These are phyloP conservation scores for Leptobrachium leishanense DNA, from an alignment of 2,113 vertebrate species.

Conservation along the genomic window DNA sequence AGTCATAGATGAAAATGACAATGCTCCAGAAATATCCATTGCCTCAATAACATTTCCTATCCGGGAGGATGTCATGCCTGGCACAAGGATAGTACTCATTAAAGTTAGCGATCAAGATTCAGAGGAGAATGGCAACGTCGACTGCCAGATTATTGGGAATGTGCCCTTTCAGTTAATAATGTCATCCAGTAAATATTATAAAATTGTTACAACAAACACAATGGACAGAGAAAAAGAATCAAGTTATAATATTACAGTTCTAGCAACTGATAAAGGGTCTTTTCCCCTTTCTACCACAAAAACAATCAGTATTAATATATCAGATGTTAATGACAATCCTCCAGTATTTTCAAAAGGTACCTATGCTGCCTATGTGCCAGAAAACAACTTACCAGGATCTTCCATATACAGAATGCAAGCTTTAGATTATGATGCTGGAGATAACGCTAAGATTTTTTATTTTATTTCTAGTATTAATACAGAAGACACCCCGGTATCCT, in stretches of 20 bases:
- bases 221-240: constrained; percentile 66
- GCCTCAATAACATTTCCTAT: constrained; percentile 58
- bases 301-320: constrained; percentile 61
- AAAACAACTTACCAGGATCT: constrained; percentile 65
- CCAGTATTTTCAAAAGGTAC: constrained; percentile 70
- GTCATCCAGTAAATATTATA: constrained; percentile 70
- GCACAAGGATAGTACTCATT: constrained; percentile 70
- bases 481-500: constrained; percentile 50
- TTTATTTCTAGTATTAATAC: constrained; percentile 52
- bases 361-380: constrained; percentile 65
- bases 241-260: constrained; percentile 53
- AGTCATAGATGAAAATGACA: constrained; percentile 71
- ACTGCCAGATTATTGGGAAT: constrained; percentile 58
- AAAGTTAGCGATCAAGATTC: constrained; percentile 73
- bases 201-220: constrained; percentile 56
- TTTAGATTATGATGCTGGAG: constrained; percentile 34
- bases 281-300: constrained; percentile 68
- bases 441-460: constrained; percentile 67
- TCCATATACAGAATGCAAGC: constrained; percentile 39
- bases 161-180: constrained; percentile 52
- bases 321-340: constrained; percentile 76
- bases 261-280: constrained; percentile 66
- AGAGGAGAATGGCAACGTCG: constrained; percentile 64
- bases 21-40: constrained; percentile 59
- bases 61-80: constrained; percentile 62